These are phyloP conservation scores for Eupithecia abbreviata DNA, from an alignment of 2,888 invertebrate species.

Conservation along the genomic window DNA sequence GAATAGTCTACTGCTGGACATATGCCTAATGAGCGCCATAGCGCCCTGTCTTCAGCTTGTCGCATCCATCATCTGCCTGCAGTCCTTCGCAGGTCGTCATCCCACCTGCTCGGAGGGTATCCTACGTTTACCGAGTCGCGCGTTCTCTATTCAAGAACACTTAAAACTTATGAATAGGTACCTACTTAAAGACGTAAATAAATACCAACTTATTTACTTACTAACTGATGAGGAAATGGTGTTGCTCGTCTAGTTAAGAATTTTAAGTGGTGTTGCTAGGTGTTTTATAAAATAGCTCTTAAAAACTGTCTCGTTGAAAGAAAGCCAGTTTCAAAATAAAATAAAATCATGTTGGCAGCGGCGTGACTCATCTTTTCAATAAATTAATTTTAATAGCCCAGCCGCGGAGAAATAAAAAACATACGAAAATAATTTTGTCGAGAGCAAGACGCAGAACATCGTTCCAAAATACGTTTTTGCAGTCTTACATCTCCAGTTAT, in stretches of 20 bases:
- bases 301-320: background rate
- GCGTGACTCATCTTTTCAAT: constrained; percentile 38
- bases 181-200: no score
- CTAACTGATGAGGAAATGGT: background rate
- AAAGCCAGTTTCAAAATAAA: constrained; percentile 1
- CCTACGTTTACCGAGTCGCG: no score
- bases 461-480: constrained; percentile 9
- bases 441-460: constrained; percentile 37
- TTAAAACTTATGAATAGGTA: no score
- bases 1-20: no score
- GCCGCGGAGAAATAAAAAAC: constrained; percentile 24
- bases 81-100: no score
- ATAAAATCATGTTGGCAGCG: constrained; percentile 8
- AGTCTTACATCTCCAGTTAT: constrained; percentile 55
- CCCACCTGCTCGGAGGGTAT: no score
- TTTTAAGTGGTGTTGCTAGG: background rate
- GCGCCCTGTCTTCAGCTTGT: no score
- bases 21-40: no score
- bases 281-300: background rate
- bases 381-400: constrained; percentile 40
- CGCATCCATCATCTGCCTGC: no score
- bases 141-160: no score
- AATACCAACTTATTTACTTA: no score
- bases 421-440: constrained; percentile 40
- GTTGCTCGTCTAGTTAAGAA: background rate